Evolutionary conservation across 2,113 vertebrate genomes (phyloP).

Genomic region (Aldabrachelys gigantea): DNA sequence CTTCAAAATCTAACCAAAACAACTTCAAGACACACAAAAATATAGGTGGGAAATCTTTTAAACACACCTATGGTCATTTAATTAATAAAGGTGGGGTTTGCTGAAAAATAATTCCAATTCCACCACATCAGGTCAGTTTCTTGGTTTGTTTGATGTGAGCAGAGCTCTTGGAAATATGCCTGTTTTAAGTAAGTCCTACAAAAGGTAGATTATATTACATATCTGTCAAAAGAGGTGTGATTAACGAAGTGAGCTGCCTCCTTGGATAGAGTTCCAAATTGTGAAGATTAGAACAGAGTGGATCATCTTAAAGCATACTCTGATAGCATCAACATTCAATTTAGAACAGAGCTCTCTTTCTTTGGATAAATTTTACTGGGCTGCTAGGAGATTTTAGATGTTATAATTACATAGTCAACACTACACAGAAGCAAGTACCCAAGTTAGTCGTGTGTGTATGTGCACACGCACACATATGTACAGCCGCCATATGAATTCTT

Average conservation of each 20-base stretch:
- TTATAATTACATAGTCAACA: too few species aligned
- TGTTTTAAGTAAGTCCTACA: background rate
- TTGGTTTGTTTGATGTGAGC: background rate
- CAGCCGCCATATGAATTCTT: background rate
- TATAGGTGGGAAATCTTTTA: slow-evolving; percentile 42
- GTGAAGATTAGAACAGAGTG: background rate
- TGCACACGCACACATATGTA: background rate
- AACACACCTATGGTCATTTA: background rate
- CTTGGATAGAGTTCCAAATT: background rate
- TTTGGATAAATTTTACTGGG: background rate
- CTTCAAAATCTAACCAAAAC: background rate
- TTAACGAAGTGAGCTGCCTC: background rate
- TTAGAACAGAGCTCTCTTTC: background rate
- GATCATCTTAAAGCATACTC: background rate
- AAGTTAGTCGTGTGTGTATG: background rate
- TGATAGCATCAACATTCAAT: background rate
- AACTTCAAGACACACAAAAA: slow-evolving; percentile 52
- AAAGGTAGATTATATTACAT: background rate
- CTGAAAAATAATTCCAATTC: slow-evolving; percentile 67
- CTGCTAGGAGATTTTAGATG: background rate
- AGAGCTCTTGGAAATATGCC: slow-evolving; percentile 3
- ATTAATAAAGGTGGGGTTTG: slow-evolving; percentile 48
- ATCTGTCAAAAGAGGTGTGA: background rate
- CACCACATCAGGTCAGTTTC: slow-evolving; percentile 50
- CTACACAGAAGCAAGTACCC: background rate